Evolutionary conservation across 2,888 invertebrate species (phyloP), one percentile per base, ranked within the genome.

Genomic region (Calameuta pallipes): DNA sequence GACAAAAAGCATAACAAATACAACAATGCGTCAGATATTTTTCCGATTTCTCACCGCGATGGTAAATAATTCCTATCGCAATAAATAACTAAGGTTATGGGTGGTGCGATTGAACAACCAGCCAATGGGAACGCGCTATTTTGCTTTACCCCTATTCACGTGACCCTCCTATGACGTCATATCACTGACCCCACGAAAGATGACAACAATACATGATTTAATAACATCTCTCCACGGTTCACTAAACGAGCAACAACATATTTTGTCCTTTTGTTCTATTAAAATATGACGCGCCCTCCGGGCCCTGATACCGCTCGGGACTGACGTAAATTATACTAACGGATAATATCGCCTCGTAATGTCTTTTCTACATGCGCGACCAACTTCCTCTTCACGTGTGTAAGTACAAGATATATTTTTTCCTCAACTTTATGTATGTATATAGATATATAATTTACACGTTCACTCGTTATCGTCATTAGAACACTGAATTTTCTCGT

Each of bases 121-220:
- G 84, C 90, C 88, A 91, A 90, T 91, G 78, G 82, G 74, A 78
- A 56, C 79, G 75, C 81, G 74, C 80, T 75, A 76, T 78, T 76
- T 79, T 87, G 90, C 90, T 89, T 89, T 89, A 90, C 90, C 90
- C 89, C 90, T 87, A 83, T 85, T 81, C 88, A 87, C 86, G 88
- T 90, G 89, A 91, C 88, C 86, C 80, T 80, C 41, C 69, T 73
- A 78, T 85, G 86, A 87, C 87, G 87, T 84, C 81, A 84, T 86
- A 87, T 88, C 86, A 76, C 31, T 87, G 87, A 88, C 88, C 88
- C 85, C 84, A 81, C 79, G 79, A 76, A 74, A 69, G 83, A 86
- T 84, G 83, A 85, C 83, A 88, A 87, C 83, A 87, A 81, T 81
- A 82, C 79, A 73, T 80, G 82, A 86, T 82, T 85, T 82, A 85